phyloP scores from a whole-genome alignment of 2,113 vertebrate genomes.

The Columba janthina region DNA sequence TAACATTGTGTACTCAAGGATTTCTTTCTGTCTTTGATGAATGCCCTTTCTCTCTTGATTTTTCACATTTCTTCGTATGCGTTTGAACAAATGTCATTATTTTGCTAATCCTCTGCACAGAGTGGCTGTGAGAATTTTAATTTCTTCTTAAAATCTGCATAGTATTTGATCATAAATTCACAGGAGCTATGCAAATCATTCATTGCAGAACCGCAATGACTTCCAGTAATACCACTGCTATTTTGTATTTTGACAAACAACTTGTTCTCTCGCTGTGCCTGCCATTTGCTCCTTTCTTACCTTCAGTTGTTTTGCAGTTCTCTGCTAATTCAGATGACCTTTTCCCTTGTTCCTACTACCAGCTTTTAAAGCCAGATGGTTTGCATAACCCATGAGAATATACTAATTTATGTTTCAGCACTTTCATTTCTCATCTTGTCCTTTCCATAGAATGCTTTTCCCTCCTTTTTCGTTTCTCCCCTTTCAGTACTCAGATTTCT shows the following conservation, averaged over 20 bases:
- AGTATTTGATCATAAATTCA: constrained; percentile 38
- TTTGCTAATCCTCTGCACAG: background rate
- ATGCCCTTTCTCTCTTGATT: constrained; percentile 5
- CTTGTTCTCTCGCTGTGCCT: constrained; percentile 22
- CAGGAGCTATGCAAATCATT: constrained; percentile 33
- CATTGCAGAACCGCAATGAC: background rate
- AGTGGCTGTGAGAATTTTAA: constrained; percentile 4
- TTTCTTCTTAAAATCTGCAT: constrained; percentile 22
- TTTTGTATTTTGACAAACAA: constrained; percentile 45
- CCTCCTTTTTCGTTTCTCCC: constrained; percentile 18
- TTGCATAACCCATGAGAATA: constrained; percentile 64
- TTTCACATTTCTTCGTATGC: background rate
- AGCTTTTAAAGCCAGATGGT: constrained; percentile 48
- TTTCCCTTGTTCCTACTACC: constrained; percentile 17
- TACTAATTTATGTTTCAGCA: constrained; percentile 67
- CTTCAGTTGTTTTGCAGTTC: constrained; percentile 53
- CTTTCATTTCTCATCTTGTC: constrained; percentile 58
- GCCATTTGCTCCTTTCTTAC: constrained; percentile 57
- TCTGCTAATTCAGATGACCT: constrained; percentile 59
- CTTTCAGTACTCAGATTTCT: constrained; percentile 6
- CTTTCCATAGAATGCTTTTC: constrained; percentile 20
- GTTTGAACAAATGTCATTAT: constrained; percentile 13
- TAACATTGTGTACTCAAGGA: background rate
- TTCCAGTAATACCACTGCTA: background rate
- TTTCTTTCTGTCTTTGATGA: background rate